A percentile compares a stretch with the other conserved stretches of the same genome.
Conservation (phyloP, 2,797 vertebrate species). For the Podarcis lilfordi region DNA sequence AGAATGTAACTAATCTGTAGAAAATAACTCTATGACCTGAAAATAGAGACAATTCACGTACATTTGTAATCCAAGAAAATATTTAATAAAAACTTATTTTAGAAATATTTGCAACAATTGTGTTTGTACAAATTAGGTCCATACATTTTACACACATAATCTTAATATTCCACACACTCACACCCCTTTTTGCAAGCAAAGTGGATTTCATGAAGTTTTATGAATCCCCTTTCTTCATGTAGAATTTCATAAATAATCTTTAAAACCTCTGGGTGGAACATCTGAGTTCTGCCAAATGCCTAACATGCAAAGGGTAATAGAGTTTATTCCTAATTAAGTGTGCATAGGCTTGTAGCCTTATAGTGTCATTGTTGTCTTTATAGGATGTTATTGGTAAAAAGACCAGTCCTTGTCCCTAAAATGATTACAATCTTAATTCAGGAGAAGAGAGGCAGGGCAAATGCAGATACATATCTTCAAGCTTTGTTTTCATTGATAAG, state of each 20-base stretch:
- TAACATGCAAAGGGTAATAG: too few species aligned
- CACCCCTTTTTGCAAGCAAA: too few species aligned
- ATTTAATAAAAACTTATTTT: too few species aligned
- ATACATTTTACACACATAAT: neutral
- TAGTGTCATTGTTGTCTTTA: neutral
- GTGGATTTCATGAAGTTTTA: neutral
- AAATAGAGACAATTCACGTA: too few species aligned
- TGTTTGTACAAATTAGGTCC: neutral
- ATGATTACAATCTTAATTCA: neutral
- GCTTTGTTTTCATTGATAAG: neutral
- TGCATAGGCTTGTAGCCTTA: neutral
- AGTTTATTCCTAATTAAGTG: too few species aligned
- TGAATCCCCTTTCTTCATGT: neutral
- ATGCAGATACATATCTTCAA: neutral
- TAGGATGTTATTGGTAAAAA: neutral
- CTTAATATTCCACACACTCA: neutral
- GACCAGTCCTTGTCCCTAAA: neutral
- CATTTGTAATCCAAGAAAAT: too few species aligned
- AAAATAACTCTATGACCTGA: too few species aligned
- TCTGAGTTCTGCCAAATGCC: neutral
- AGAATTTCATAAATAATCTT: neutral
- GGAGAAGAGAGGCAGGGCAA: neutral
- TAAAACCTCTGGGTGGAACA: neutral
- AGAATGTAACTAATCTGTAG: too few species aligned
- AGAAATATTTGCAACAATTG: neutral